Conservation (phyloP, 2,113 vertebrate genomes). For the Camelus dromedarius region DNA sequence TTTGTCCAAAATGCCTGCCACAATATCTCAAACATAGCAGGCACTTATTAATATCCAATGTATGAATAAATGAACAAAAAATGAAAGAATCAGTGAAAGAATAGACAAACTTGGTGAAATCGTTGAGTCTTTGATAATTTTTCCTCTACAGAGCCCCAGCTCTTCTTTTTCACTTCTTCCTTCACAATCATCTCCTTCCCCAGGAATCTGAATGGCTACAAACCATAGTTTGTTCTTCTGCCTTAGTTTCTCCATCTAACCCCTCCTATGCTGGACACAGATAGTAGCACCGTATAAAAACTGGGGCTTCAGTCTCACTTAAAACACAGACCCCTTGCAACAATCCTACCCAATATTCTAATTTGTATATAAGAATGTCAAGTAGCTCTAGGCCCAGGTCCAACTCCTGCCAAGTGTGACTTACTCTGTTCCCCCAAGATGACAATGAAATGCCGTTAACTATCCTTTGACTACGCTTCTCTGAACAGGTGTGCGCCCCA, state of each 20-base stretch:
- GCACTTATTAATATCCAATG: not conserved
- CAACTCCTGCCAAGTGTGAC: slow-evolving; percentile 66
- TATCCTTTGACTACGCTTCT: slow-evolving; percentile 50
- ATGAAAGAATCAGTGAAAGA: not conserved
- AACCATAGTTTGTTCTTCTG: not conserved
- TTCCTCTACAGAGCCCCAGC: not conserved
- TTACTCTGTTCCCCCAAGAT: slow-evolving; percentile 66
- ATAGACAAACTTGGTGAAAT: not conserved
- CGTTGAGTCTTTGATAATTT: not conserved
- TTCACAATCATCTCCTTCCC: not conserved
- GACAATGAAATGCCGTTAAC: slow-evolving; percentile 77
- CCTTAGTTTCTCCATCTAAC: not conserved
- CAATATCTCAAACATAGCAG: not conserved
- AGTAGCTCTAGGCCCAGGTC: slow-evolving; percentile 67
- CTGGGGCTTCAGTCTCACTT: not conserved
- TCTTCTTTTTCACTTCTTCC: not conserved
- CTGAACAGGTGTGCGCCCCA: slow-evolving; percentile 70
- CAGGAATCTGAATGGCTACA: not conserved
- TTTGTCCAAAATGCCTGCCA: not conserved
- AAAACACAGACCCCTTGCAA: not conserved
- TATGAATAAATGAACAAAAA: not conserved
- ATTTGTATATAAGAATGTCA: slow-evolving; percentile 71
- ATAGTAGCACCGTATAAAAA: not conserved
- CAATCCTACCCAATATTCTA: slow-evolving; percentile 52
- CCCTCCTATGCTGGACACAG: not conserved